These are phyloP conservation scores for Cynocephalus volans DNA, from an alignment of 2,113 vertebrate genomes.

Conservation along the genomic window DNA sequence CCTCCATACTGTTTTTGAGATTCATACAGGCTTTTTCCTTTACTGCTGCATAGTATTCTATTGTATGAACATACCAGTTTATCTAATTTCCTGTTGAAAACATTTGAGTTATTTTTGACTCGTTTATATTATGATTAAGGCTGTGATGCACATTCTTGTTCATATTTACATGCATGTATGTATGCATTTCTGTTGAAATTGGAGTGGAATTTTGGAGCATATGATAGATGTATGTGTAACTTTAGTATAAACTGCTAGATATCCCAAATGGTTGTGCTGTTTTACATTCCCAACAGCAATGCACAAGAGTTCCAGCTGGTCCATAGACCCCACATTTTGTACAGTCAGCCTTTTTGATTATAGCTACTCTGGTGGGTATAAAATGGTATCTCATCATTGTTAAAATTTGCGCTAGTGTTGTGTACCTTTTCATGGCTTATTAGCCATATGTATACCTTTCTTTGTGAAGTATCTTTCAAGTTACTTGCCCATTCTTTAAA, in stretches of 20 bases:
- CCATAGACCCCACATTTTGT: neutral
- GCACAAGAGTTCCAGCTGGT: neutral
- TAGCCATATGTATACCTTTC: neutral
- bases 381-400: neutral
- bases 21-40: neutral
- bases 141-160: neutral
- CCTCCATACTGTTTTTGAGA: neutral
- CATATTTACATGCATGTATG: neutral
- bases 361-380: neutral
- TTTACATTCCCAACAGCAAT: neutral
- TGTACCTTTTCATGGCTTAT: neutral
- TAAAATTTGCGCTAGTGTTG: neutral
- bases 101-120: neutral
- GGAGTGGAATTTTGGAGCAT: neutral
- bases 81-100: slow-evolving; percentile 32
- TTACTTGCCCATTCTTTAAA: neutral
- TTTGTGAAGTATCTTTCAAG: neutral
- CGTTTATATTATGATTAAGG: neutral
- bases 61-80: neutral
- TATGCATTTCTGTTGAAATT: slow-evolving; percentile 14
- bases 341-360: neutral
- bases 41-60: neutral
- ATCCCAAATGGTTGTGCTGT: neutral
- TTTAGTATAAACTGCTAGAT: slow-evolving; percentile 8
- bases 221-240: neutral